Evolutionary conservation across 2,888 invertebrate species (phyloP).

Genomic region (Eugnorisma glareosa): DNA sequence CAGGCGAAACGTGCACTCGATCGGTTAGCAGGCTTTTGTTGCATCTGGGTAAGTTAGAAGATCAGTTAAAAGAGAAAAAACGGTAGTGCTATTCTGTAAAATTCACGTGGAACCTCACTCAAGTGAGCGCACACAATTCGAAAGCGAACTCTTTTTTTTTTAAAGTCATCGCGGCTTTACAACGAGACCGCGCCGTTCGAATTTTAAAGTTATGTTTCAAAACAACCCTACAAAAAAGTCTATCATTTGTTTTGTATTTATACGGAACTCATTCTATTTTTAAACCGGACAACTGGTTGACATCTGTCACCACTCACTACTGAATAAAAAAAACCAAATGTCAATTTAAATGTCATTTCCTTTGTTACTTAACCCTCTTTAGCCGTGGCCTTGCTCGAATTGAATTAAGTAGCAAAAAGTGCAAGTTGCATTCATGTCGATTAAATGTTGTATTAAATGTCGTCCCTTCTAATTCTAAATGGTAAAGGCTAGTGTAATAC

Average conservation of each 20-base stretch:
- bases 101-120: neutral
- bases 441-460: constrained; percentile 27
- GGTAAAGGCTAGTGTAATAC: constrained; percentile 31
- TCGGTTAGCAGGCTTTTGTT: neutral
- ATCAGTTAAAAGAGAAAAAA: neutral
- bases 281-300: constrained; percentile 23
- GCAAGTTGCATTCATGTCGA: constrained; percentile 5
- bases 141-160: neutral
- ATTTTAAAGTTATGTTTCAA: neutral
- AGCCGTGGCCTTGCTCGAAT: constrained; percentile 45
- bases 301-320: constrained; percentile 32
- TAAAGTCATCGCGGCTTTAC: neutral
- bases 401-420: constrained; percentile 38
- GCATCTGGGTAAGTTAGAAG: neutral
- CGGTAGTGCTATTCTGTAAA: neutral
- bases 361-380: constrained; percentile 20
- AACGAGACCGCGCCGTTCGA: neutral
- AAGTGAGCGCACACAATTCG: constrained; percentile 1
- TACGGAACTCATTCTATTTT: constrained; percentile 33
- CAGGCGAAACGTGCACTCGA: constrained; percentile 11
- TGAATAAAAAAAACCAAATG: constrained; percentile 45
- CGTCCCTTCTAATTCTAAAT: constrained; percentile 50
- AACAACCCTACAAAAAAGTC: neutral
- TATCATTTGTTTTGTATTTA: neutral
- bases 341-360: constrained; percentile 58